These are phyloP conservation scores for Frankliniella intonsa DNA, from an alignment of 2,888 invertebrate species.

Conservation along the genomic window DNA sequence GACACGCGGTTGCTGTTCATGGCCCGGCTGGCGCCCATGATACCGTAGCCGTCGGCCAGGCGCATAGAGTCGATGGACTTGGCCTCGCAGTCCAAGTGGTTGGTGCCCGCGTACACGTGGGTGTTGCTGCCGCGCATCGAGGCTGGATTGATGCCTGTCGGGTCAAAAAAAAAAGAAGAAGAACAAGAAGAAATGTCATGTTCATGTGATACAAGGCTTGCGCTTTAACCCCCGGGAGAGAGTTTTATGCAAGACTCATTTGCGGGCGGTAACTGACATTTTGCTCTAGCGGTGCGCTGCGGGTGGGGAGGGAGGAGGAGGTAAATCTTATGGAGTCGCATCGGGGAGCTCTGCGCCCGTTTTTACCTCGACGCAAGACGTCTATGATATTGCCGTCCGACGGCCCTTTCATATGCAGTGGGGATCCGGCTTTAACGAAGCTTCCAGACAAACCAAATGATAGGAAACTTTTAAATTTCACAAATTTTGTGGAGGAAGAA, in stretches of 20 bases:
- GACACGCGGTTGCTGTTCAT: slow-evolving; percentile 60
- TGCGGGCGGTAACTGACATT: too few relatives aligned
- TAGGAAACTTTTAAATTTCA: too few relatives aligned
- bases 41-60: slow-evolving; percentile 54
- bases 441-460: not conserved
- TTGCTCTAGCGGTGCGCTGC: not conserved
- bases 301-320: too few relatives aligned
- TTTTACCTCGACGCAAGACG: too few relatives aligned
- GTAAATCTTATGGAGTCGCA: too few relatives aligned
- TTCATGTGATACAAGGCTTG: not conserved
- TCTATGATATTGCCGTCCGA: too few relatives aligned
- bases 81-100: slow-evolving; percentile 48
- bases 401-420: too few relatives aligned
- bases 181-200: not conserved
- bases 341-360: too few relatives aligned
- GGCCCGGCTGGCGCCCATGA: slow-evolving; percentile 59
- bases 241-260: too few relatives aligned
- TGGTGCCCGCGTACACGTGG: slow-evolving; percentile 48
- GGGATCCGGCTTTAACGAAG: too few relatives aligned
- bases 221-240: not conserved
- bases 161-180: too few relatives aligned
- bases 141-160: slow-evolving; percentile 47
- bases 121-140: slow-evolving; percentile 47
- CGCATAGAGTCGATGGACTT: not conserved
- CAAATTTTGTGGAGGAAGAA: not conserved